These are phyloP conservation scores for Xiphophorus couchianus DNA, from an alignment of 2,113 vertebrate genomes.

Conservation along the genomic window DNA sequence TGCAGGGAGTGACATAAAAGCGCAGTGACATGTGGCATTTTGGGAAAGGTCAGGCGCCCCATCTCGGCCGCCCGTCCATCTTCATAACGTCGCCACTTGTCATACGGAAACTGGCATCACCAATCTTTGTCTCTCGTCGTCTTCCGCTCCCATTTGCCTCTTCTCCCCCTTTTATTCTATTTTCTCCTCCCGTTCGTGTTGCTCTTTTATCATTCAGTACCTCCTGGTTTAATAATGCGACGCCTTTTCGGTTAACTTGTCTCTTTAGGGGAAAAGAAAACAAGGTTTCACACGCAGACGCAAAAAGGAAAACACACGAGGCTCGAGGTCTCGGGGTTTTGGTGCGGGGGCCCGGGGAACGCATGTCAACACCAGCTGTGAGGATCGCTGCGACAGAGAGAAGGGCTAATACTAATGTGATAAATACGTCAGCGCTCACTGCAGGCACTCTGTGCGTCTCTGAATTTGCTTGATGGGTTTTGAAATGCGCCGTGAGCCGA, in stretches of 20 bases:
- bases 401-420: constrained; percentile 82
- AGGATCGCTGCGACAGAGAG: constrained; percentile 74
- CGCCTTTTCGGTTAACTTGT: constrained; percentile 25
- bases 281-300: constrained; percentile 41
- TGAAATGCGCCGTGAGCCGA: constrained; percentile 37
- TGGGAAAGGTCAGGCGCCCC: constrained; percentile 98
- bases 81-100: constrained; percentile 86
- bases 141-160: not conserved
- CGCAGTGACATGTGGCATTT: constrained; percentile 99
- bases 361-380: constrained; percentile 74
- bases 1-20: constrained; percentile 99
- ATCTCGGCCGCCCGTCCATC: constrained; percentile 85
- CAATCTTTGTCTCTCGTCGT: constrained; percentile 77
- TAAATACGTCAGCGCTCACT: constrained; percentile 79
- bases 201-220: not conserved
- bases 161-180: not conserved
- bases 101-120: constrained; percentile 85
- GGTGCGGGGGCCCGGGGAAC: constrained; percentile 58
- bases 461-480: constrained; percentile 44
- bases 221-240: not conserved
- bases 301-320: constrained; percentile 13
- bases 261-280: constrained; percentile 43
- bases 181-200: constrained; percentile 1
- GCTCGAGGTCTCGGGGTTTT: constrained; percentile 53
- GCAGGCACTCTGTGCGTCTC: constrained; percentile 54